Conservation (phyloP, 2,888 invertebrate genomes). For the Meteorus colon region DNA sequence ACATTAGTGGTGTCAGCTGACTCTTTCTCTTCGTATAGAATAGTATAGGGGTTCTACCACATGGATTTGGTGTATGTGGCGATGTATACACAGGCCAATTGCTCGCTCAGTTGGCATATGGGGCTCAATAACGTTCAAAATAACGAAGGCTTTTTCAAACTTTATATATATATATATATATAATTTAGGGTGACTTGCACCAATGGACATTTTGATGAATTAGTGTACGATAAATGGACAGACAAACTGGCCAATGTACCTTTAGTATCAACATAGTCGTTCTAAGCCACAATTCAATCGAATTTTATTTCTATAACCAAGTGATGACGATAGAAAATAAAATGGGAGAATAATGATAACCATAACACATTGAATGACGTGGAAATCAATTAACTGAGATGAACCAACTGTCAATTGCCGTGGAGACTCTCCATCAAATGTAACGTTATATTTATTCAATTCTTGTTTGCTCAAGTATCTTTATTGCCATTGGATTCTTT, state of each 20-base stretch:
- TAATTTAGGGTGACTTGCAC: constrained; percentile 27
- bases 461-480: not conserved
- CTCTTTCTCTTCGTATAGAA: constrained; percentile 3
- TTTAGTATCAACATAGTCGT: constrained; percentile 9
- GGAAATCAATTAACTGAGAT: not conserved
- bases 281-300: not conserved
- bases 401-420: constrained; percentile 6
- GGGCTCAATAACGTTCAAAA: constrained; percentile 39
- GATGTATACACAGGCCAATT: constrained; percentile 10
- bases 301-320: not conserved
- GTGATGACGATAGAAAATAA: not conserved
- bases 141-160: not conserved
- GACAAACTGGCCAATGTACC: constrained; percentile 39
- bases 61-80: constrained; percentile 7
- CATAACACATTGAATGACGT: not conserved
- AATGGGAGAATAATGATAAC: not conserved
- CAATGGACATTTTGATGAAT: constrained; percentile 41
- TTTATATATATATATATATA: constrained; percentile 10
- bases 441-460: not conserved
- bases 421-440: not conserved
- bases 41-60: not conserved
- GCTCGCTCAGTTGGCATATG: constrained; percentile 44
- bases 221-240: constrained; percentile 36
- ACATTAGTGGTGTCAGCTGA: constrained; percentile 35
- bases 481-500: not conserved